A percentile compares a stretch with the other conserved stretches of the same genome.
phyloP scores from a whole-genome alignment of 1,140 invertebrate species.

The Monomorium pharaonis region DNA sequence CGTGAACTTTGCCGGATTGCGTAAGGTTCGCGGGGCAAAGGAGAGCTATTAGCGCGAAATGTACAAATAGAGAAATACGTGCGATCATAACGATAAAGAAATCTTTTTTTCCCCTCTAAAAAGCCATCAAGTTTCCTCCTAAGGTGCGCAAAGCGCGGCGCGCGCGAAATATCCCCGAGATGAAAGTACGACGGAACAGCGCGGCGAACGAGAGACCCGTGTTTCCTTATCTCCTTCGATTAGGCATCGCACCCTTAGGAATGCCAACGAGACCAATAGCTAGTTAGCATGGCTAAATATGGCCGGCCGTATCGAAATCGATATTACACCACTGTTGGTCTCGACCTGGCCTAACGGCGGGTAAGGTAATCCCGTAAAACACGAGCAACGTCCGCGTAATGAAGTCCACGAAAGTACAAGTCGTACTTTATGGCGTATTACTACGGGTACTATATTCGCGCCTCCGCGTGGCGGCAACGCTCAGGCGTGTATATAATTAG shows the following conservation, averaged over 20 bases:
- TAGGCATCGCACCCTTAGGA: neutral
- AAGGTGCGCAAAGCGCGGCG: neutral
- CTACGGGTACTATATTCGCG: slow-evolving; percentile 32
- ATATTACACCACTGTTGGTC: neutral
- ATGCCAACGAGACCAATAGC: neutral
- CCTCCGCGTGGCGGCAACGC: slow-evolving; percentile 19
- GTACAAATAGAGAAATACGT: slow-evolving; percentile 9
- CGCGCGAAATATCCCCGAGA: neutral
- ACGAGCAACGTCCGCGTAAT: slow-evolving; percentile 24
- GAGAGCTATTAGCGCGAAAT: neutral
- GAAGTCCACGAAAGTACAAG: slow-evolving; percentile 17
- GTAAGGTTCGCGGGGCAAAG: slow-evolving; percentile 4
- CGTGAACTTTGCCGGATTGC: slow-evolving; percentile 2
- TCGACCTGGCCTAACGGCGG: neutral
- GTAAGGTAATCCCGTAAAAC: slow-evolving; percentile 19
- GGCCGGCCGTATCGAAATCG: slow-evolving; percentile 12
- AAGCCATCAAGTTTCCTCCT: neutral
- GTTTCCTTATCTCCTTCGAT: neutral
- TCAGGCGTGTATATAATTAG: slow-evolving; percentile 34
- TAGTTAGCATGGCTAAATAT: neutral
- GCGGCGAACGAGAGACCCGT: neutral
- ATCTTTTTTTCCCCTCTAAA: neutral
- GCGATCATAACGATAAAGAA: neutral
- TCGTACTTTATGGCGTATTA: slow-evolving; percentile 33
- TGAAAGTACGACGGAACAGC: neutral